phyloP scores from a whole-genome alignment of 2,888 invertebrate genomes.

The Phortica magna region DNA sequence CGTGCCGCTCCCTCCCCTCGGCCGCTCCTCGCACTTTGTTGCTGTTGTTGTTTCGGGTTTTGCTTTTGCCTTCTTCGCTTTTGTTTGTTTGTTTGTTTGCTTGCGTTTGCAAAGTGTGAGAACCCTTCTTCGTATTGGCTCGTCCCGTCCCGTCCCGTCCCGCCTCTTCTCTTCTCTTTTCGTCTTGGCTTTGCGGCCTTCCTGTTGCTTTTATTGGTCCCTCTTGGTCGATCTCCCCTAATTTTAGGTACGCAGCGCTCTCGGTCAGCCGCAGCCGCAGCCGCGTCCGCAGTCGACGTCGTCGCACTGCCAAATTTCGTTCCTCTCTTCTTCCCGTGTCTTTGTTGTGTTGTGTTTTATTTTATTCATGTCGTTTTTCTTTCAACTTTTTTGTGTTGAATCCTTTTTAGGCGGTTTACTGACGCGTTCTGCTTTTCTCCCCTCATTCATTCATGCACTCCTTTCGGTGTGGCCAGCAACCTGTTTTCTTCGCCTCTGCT shows the following conservation, averaged over 20 bases:
- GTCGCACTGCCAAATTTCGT: too few species aligned
- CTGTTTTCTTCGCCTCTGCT: neutral
- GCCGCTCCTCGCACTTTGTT: neutral
- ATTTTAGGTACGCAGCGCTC: neutral
- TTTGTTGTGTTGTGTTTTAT: neutral
- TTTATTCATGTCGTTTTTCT: neutral
- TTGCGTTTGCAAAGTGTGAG: neutral
- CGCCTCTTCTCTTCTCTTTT: conserved; percentile 8
- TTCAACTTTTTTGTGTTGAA: neutral
- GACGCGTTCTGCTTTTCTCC: neutral
- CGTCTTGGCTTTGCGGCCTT: neutral
- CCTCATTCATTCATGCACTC: neutral
- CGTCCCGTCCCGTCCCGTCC: too few species aligned
- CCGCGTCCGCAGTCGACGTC: too few species aligned
- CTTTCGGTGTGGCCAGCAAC: neutral
- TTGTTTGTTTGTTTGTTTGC: neutral
- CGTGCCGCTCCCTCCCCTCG: neutral
- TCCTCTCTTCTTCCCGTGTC: too few species aligned
- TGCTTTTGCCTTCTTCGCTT: neutral
- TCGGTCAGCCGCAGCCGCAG: neutral
- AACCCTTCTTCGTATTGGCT: neutral
- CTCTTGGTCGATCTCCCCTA: neutral
- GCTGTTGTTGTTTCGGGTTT: neutral
- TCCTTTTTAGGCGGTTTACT: neutral
- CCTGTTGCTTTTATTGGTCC: conserved; percentile 10